phyloP scores from a whole-genome alignment of 2,113 vertebrate genomes.

The Amia ocellicauda region DNA sequence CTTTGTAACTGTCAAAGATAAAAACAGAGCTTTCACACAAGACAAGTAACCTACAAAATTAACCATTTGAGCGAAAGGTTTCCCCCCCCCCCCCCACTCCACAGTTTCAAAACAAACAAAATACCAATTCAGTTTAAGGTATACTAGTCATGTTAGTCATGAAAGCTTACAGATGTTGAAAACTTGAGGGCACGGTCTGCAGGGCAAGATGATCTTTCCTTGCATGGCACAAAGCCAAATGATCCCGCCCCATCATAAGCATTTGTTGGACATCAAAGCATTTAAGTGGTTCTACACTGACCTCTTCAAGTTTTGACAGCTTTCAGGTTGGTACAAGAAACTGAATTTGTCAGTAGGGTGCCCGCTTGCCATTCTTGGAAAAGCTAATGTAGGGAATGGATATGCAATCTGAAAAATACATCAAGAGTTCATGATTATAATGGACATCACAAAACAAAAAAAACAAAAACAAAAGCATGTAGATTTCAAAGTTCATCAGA shows the following conservation, averaged over 20 bases:
- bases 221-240: not conserved
- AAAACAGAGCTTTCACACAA: not conserved
- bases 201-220: not conserved
- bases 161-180: not conserved
- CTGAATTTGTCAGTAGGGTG: conserved; percentile 53
- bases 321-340: conserved; percentile 56
- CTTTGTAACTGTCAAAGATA: not conserved
- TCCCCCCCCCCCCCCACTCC: no score
- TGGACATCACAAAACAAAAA: conserved; percentile 27
- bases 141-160: no score
- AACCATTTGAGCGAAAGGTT: no score
- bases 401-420: conserved; percentile 51
- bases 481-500: no score
- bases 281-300: conserved; percentile 43
- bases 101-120: no score
- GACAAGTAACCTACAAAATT: no score
- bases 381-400: conserved; percentile 49
- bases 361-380: conserved; percentile 53
- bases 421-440: conserved; percentile 44
- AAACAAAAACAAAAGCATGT: conserved; percentile 8
- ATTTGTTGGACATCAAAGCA: not conserved
- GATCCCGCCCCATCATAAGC: not conserved
- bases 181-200: not conserved
- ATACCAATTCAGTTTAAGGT: no score
- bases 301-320: conserved; percentile 51